phyloP scores from a whole-genome alignment of 1,140 invertebrate genomes.

The Solenopsis fugax region DNA sequence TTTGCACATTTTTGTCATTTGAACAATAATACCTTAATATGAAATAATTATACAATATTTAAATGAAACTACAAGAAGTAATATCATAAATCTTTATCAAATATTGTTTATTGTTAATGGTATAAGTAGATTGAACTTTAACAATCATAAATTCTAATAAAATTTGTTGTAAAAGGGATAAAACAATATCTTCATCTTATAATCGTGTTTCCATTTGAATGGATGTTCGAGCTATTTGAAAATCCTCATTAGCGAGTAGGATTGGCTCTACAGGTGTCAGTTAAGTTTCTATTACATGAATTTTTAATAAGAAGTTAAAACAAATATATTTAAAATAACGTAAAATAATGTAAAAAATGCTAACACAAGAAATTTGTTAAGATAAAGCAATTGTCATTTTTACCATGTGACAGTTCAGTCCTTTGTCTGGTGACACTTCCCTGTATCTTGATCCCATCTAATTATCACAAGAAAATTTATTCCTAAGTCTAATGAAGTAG shows the following conservation, averaged over 20 bases:
- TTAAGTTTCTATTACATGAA: background rate
- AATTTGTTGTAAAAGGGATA: background rate
- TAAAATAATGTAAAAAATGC: background rate
- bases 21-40: background rate
- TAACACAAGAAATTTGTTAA: background rate
- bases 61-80: background rate
- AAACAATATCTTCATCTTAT: background rate
- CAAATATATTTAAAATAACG: background rate
- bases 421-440: too few relatives aligned
- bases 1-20: background rate
- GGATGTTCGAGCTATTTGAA: background rate
- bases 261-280: background rate
- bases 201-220: background rate
- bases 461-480: too few relatives aligned
- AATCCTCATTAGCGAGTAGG: slow-evolving; percentile 7
- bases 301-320: slow-evolving; percentile 14
- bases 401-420: too few relatives aligned
- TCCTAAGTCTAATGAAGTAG: too few relatives aligned
- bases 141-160: background rate
- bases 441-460: too few relatives aligned
- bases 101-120: background rate
- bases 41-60: background rate
- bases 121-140: background rate
- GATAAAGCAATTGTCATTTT: too few relatives aligned
- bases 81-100: background rate